Evolutionary conservation across 2,113 vertebrate species (phyloP), one percentile per base, ranked within the genome.

Genomic region (Melanerpes formicivorus): DNA sequence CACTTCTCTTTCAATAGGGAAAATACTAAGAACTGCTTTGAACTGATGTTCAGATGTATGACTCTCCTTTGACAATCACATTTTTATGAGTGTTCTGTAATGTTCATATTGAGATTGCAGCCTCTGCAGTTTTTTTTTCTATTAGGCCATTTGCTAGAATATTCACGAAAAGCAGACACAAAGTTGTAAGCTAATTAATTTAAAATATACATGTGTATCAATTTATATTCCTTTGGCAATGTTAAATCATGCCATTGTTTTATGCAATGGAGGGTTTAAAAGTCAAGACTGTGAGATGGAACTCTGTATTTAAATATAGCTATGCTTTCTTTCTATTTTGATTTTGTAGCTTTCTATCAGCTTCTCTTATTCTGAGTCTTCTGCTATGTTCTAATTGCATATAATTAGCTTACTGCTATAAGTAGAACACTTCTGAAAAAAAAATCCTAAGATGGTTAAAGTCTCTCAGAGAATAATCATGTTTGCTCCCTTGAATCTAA

Each of bases 391-490:
- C 88, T 96, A 92, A 93, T 93, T 89, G 60, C 84, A 72, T 89
- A 22, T 90, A 95, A 93, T 95, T 90, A 87, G 72, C 90, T 95
- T 93, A 88, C 54, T 80, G 54, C 65, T 93, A 50, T 85, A 86
- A 92, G 80, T 83, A 90, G 90, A 96, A 77, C 72, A 67, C 67
- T 75, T 95, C 30, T 0, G 30, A 18, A 30, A 27, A 74, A 74
- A 65, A 82, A 75, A 16, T 10, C 48, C n/a, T 70, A 76, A 42
- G 25, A 92, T 85, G 56, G 60, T 71, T 70, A 13, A 93, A 75
- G 32, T 87, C 60, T 90, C 32, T 14, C 25, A 62, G 64, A 89
- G 64, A 95, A 84, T 87, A 82, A 81, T 69, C 72, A 62, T 84
- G 55, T 82, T 92, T 85, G 5, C 30, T 96, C 25, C 26, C 37